Percentiles rank a stretch among this genome's conserved stretches.
Evolutionary conservation across 2,888 invertebrate genomes (phyloP).

Genomic region (Eustalomyia histrio): DNA sequence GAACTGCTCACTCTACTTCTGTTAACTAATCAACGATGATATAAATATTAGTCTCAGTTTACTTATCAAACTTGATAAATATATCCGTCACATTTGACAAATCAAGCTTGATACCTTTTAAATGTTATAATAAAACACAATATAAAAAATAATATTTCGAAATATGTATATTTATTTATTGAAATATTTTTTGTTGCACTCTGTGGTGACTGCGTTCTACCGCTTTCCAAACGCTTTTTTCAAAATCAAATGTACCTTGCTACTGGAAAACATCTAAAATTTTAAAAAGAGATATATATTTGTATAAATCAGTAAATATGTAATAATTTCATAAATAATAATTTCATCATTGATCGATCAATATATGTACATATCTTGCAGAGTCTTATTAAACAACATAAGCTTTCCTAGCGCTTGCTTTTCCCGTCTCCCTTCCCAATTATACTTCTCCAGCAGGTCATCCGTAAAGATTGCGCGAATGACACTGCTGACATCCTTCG

Average conservation of each 20-base stretch:
- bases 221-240: conserved; percentile 13
- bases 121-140: too few species aligned
- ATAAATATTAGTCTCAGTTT: too few species aligned
- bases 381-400: background rate
- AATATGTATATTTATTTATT: background rate
- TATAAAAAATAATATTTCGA: too few species aligned
- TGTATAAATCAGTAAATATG: background rate
- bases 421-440: conserved; percentile 21
- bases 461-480: conserved; percentile 16
- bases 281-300: background rate
- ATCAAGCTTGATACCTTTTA: too few species aligned
- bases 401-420: background rate
- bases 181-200: conserved; percentile 4
- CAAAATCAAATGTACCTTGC: background rate
- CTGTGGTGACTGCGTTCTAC: conserved; percentile 19
- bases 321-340: too few species aligned
- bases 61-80: too few species aligned
- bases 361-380: background rate
- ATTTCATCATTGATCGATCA: too few species aligned
- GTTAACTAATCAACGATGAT: too few species aligned
- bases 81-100: too few species aligned
- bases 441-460: conserved; percentile 17
- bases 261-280: conserved; percentile 25
- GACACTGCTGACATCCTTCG: conserved; percentile 25
- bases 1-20: too few species aligned